phyloP scores from a whole-genome alignment of 2,797 vertebrate species.

The Peromyscus aztecus region DNA sequence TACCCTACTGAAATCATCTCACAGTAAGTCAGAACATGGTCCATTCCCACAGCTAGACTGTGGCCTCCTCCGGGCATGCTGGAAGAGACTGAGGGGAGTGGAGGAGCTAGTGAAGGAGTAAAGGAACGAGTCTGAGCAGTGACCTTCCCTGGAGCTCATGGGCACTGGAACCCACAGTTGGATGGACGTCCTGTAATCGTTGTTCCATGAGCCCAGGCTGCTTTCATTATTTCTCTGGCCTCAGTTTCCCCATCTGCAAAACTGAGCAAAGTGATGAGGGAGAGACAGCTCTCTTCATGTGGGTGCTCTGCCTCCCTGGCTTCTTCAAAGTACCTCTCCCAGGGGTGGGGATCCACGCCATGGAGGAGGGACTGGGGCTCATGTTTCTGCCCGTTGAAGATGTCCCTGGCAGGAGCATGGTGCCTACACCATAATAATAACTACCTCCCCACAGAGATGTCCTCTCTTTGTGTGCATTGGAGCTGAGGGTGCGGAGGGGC shows the following conservation, averaged over 20 bases:
- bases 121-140: neutral
- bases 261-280: neutral
- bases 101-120: neutral
- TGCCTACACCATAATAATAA: fast-evolving
- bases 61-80: neutral
- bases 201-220: neutral
- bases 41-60: too few species aligned
- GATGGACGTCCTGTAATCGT: neutral
- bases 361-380: neutral
- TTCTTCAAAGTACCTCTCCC: neutral
- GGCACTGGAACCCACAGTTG: neutral
- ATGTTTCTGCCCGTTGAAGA: neutral
- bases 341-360: neutral
- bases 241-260: neutral
- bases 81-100: neutral
- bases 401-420: neutral
- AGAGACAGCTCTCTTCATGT: neutral
- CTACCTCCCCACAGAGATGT: neutral
- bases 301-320: neutral
- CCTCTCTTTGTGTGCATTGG: neutral
- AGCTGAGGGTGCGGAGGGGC: neutral
- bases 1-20: neutral
- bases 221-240: neutral
- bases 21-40: neutral
- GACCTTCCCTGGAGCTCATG: neutral